These are phyloP conservation scores for Xylota segnis DNA, from an alignment of 2,888 invertebrate species.

Conservation along the genomic window DNA sequence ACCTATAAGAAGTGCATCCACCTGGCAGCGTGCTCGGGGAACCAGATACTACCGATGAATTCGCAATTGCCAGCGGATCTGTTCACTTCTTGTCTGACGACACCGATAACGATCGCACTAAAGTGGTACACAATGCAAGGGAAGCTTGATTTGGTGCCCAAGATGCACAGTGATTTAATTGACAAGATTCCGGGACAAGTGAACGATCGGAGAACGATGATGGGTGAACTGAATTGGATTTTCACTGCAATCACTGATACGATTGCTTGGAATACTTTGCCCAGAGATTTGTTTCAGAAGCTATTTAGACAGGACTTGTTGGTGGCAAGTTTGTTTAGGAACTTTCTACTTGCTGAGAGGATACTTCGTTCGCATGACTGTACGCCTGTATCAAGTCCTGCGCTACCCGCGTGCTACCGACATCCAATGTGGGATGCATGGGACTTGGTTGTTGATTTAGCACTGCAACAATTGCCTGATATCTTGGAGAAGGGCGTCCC, in stretches of 20 bases:
- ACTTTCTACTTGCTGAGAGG: slow-evolving; percentile 97
- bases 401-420: slow-evolving; percentile 94
- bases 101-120: slow-evolving; percentile 98
- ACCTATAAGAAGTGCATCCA: slow-evolving; percentile 97
- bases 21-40: slow-evolving; percentile 97
- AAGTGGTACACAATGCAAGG: slow-evolving; percentile 96
- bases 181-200: slow-evolving; percentile 99
- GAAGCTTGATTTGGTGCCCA: slow-evolving; percentile 92
- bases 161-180: slow-evolving; percentile 92
- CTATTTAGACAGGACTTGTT: slow-evolving; percentile 98
- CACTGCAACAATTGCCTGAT: slow-evolving; percentile 94
- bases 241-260: slow-evolving; percentile 99
- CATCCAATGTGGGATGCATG: slow-evolving; percentile 98
- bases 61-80: slow-evolving; percentile 98
- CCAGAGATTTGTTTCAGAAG: slow-evolving; percentile 97
- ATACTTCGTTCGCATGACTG: slow-evolving; percentile 98
- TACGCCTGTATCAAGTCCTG: slow-evolving; percentile 96
- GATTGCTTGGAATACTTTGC: slow-evolving; percentile 99
- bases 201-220: slow-evolving; percentile 97
- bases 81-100: slow-evolving; percentile 99
- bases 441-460: slow-evolving; percentile 98
- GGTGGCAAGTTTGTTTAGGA: slow-evolving; percentile 98
- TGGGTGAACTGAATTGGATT: slow-evolving; percentile 99
- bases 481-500: slow-evolving; percentile 87
- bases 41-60: slow-evolving; percentile 97